A percentile compares a stretch with the other conserved stretches of the same genome.
These are phyloP conservation scores for Myxocyprinus asiaticus DNA, from an alignment of 2,113 vertebrate genomes.

Conservation along the genomic window DNA sequence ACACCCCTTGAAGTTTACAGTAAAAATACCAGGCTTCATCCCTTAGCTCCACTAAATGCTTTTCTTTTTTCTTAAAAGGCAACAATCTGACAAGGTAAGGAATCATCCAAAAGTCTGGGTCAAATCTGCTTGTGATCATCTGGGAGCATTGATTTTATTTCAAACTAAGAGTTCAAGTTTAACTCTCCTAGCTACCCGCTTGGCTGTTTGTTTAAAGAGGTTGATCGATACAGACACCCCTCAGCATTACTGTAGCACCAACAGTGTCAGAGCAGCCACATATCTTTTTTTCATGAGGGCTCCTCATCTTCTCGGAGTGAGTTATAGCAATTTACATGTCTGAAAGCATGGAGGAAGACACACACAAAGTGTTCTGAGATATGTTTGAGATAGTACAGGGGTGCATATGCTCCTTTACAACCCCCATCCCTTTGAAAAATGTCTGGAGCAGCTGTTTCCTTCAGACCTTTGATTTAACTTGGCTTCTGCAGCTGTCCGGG, in stretches of 20 bases:
- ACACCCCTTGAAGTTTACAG: conserved; percentile 21
- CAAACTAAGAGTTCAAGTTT: conserved; percentile 38
- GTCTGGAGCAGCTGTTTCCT: conserved; percentile 35
- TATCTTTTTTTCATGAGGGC: conserved; percentile 15
- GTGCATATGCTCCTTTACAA: background rate
- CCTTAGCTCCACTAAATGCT: conserved; percentile 31
- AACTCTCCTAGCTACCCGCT: background rate
- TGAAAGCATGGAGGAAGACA: background rate
- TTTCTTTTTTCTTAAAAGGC: conserved; percentile 41
- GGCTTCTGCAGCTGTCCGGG: conserved; percentile 42
- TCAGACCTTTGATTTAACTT: conserved; percentile 36
- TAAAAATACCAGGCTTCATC: conserved; percentile 30
- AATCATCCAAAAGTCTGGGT: conserved; percentile 16
- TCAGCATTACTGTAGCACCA: background rate
- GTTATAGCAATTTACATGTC: background rate
- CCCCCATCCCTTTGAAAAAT: conserved; percentile 26
- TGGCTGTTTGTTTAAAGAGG: conserved; percentile 23
- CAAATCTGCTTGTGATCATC: conserved; percentile 14
- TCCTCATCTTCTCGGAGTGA: background rate
- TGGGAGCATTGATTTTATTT: conserved; percentile 51
- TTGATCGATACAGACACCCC: conserved; percentile 39
- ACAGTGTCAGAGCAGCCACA: background rate
- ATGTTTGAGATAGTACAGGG: conserved; percentile 2
- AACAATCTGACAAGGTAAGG: conserved; percentile 17
- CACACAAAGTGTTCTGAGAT: background rate